phyloP scores from a whole-genome alignment of 2,888 invertebrate genomes.

The Eremobia ochroleuca region DNA sequence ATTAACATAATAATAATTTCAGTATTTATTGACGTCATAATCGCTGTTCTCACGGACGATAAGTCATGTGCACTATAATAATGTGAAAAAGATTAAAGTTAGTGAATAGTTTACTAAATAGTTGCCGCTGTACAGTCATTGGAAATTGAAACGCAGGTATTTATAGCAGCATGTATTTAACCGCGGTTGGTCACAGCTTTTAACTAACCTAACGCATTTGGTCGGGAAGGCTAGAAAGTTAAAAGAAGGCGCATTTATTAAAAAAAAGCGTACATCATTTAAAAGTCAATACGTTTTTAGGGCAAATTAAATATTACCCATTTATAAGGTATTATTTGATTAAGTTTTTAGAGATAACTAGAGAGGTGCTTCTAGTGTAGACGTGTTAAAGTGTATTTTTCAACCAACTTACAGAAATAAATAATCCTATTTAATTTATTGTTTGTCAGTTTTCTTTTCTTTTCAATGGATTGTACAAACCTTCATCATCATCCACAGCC shows the following conservation, averaged over 20 bases:
- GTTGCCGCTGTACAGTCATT: background rate
- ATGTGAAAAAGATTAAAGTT: background rate
- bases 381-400: too few relatives aligned
- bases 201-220: background rate
- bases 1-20: conserved; percentile 32
- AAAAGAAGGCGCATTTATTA: background rate
- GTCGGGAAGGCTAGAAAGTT: background rate
- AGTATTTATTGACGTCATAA: conserved; percentile 25
- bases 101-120: background rate
- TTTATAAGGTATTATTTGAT: too few relatives aligned
- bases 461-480: too few relatives aligned
- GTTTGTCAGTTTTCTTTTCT: too few relatives aligned
- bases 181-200: background rate
- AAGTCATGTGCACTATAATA: conserved; percentile 1
- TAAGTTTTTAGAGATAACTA: too few relatives aligned
- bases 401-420: too few relatives aligned
- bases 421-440: too few relatives aligned
- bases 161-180: background rate
- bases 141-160: background rate
- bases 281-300: too few relatives aligned
- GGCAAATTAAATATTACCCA: too few relatives aligned
- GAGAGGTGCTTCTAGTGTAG: too few relatives aligned
- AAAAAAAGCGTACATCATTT: background rate
- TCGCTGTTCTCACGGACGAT: background rate
- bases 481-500: too few relatives aligned